Base-by-base conservation (phyloP, 2,797 vertebrate species). In the Sebastes itinus region DNA sequence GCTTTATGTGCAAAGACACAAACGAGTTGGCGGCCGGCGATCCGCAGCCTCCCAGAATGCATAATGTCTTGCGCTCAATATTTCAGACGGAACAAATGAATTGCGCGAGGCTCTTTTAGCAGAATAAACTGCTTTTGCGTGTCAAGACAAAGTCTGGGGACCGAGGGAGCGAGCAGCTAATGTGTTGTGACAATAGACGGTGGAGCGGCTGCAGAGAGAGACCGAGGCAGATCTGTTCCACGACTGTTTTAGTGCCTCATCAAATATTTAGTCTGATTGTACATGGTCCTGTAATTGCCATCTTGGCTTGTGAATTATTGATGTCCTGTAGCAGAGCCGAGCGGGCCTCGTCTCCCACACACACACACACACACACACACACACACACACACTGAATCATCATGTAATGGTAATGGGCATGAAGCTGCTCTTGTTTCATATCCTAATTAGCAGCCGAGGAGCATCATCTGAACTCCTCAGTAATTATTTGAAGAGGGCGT, bases 181-280 rank as follows among this genome's bases (percentile, higher is more conserved):
- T 87, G 80, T 87, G 85, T 88, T 91, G 85, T 89, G 88, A 91
- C 92, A 90, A 91, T 87, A 88, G 81, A 89, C 86, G 61, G 82
- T 79, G 11, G 64, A 69, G 60, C 28, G 68, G 25, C 23, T 33
- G 73, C 49, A 72, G 74, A 75, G 46, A 77, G 75, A 84, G 84
- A 86, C 69, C 69, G 87, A 88, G 86, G 84, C 89, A 93, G 94
- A 95, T 95, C 92, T 89, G 92, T 94, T 95, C 94, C 92, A 94
- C 89, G 83, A 93, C 94, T 95, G 95, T 95, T 96, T 96, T 96
- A 96, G 95, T 95, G 95, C 94, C 94, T 96, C 95, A 96, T 96
- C 93, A 96, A 96, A 95, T 96, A 96, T 96, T 96, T 95, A 96
- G 93, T 95, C 90, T 96, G 96, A 96, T 96, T 96, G 95, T 96